Evolutionary conservation across 2,113 vertebrate species (phyloP).

Genomic region (Phylloscopus whistleri): DNA sequence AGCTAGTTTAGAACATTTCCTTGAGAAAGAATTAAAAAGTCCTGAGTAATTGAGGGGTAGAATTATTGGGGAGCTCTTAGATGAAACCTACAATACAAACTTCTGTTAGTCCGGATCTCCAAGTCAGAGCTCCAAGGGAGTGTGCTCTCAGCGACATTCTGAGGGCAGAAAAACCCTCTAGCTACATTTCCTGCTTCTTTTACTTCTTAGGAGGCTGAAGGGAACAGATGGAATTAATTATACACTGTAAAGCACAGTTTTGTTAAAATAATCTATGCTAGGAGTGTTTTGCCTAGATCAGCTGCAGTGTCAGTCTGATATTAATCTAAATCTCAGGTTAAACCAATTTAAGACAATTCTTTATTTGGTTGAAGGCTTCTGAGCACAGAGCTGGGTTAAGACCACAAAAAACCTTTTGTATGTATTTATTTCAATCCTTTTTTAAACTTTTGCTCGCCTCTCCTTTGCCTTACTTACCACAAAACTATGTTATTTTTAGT

Average conservation of each 20-base stretch:
- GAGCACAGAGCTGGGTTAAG: neutral
- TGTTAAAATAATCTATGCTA: neutral
- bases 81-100: accelerated
- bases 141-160: neutral
- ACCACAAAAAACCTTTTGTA: accelerated
- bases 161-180: neutral
- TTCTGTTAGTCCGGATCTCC: neutral
- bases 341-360: neutral
- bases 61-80: neutral
- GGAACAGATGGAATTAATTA: neutral
- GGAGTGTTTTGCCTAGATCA: neutral
- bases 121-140: neutral
- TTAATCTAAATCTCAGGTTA: neutral
- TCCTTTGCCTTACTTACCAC: neutral
- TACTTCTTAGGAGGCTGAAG: neutral
- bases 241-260: neutral
- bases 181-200: neutral
- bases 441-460: neutral
- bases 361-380: neutral
- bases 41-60: neutral
- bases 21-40: neutral
- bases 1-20: neutral
- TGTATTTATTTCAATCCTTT: neutral
- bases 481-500: neutral
- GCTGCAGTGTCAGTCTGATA: neutral